Percentiles rank a stretch among this genome's conserved stretches.
Conservation (phyloP, 2,113 vertebrate species). For the Crotalus horridus region DNA sequence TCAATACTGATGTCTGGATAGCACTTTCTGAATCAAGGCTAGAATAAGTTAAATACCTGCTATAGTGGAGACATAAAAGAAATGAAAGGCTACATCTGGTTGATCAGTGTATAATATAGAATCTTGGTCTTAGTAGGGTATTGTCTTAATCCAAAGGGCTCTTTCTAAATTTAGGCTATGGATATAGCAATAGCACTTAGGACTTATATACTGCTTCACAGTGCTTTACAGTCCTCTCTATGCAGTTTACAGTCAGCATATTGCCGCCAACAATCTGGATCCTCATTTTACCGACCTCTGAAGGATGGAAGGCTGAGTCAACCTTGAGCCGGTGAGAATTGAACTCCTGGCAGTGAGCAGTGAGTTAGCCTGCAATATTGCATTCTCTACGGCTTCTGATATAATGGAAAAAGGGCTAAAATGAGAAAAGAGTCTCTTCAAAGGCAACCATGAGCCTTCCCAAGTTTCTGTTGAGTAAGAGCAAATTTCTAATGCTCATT, state of each 20-base stretch:
- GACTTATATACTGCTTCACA: background rate
- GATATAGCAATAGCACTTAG: background rate
- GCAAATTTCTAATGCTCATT: background rate
- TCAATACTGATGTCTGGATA: background rate
- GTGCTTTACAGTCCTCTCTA: no score
- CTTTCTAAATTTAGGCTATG: background rate
- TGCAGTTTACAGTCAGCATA: no score
- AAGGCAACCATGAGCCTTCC: background rate
- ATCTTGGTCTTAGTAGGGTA: background rate
- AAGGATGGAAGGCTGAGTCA: no score
- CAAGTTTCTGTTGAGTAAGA: background rate
- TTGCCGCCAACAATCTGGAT: no score
- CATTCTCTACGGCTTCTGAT: background rate
- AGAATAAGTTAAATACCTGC: background rate
- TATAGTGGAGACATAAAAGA: background rate
- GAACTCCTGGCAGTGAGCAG: no score
- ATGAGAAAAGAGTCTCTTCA: background rate
- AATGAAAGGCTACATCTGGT: background rate
- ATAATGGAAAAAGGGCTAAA: background rate
- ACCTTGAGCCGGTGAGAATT: no score
- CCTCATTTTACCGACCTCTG: no score
- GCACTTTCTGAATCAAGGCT: background rate
- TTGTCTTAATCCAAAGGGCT: background rate
- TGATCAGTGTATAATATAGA: background rate
- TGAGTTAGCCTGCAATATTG: no score